phyloP scores from a whole-genome alignment of 92 coral and sea anemone species.

The Diadumene lineata region DNA sequence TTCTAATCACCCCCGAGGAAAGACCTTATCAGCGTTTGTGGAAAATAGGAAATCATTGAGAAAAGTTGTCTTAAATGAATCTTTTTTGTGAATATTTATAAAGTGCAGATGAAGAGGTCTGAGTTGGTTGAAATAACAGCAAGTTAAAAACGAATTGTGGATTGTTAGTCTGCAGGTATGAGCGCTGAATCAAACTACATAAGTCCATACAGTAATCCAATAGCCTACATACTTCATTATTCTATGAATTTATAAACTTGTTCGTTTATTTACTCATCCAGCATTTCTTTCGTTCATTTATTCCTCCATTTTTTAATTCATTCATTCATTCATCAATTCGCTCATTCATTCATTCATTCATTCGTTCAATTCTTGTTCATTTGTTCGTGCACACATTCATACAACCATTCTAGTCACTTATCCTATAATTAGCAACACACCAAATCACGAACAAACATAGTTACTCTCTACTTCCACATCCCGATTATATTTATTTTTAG shows the following conservation, averaged over 20 bases:
- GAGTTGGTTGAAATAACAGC: neutral
- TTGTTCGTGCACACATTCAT: neutral
- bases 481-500: too few relatives aligned
- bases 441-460: too few relatives aligned
- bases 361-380: neutral
- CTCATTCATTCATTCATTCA: neutral
- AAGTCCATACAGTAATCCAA: neutral
- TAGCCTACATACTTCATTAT: too few relatives aligned
- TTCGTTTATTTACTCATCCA: neutral
- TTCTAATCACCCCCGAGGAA: neutral
- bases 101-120: neutral
- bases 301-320: neutral
- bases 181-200: too few relatives aligned
- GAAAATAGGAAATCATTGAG: slow-evolving; percentile 1
- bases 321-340: neutral
- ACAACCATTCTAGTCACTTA: neutral
- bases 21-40: slow-evolving; percentile 8
- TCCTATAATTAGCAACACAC: neutral
- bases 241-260: too few relatives aligned
- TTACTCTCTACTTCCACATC: too few relatives aligned
- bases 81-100: neutral
- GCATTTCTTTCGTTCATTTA: neutral
- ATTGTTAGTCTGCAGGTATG: too few relatives aligned
- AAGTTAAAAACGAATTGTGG: too few relatives aligned
- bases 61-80: neutral